Base-by-base conservation (phyloP, 2,113 vertebrate species). In the Scolopax mira region DNA sequence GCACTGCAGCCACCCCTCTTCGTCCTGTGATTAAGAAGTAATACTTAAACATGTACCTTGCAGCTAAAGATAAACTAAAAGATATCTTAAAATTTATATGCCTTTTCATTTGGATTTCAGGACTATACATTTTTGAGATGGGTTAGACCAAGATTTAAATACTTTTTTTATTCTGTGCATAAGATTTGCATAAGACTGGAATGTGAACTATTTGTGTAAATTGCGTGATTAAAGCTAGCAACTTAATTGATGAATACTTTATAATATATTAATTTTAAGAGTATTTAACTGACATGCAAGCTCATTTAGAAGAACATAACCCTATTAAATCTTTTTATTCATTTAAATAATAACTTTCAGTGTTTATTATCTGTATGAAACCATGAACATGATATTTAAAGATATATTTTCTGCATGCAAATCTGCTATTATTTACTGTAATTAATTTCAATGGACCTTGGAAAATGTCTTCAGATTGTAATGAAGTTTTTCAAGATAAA, bases 101-200 rank as follows among this genome's bases (percentile, higher is more conserved):
- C 24, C 2, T 89, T 86, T 91, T 79, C 27, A 31, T 69, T 87
- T 74, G 24, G 3, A 60, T 72, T 89, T 91, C 27, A 69, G 13
- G 44, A 48, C 13, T 79, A 3, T 37, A 39, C 28, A 6, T 71
- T 75, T 84, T 49, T 65, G 31, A 62, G 37, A 84, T 60, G 33
- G 35, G 15, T 37, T 57, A 41, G 52, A 7, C 13, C 19, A 84
- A n/a, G 18, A 41, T 85, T 75, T 71, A 22, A 31, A 30, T 65
- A 14, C 10, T 48, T 83, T 55, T 83, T 51, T 77, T 75, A 52
- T 75, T 89, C 24, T 75, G 44, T 60, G 51, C n/a, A 16, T 78
- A 33, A 33, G 15, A 33, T 64, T 64, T 19, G 16, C 0, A 0
- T 46, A 64, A 75, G 33, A 61, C 22, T 75, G 23, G 9, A 72